Evolutionary conservation across 64 coral and sea anemone species (phyloP).

Genomic region (Montipora efflorescens): DNA sequence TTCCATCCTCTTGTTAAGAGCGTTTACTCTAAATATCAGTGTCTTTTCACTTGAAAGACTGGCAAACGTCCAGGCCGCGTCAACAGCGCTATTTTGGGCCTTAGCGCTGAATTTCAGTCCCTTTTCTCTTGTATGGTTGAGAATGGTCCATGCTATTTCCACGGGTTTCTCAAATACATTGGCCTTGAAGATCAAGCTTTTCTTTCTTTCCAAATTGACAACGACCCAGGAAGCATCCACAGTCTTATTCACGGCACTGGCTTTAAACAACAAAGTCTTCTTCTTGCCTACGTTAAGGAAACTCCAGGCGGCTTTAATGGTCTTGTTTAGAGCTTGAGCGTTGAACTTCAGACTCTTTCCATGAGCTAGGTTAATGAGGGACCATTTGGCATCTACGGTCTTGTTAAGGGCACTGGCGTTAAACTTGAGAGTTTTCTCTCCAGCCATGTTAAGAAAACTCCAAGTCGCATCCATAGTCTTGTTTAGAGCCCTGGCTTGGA

Average conservation of each 20-base stretch:
- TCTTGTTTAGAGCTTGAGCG: slow-evolving; percentile 76
- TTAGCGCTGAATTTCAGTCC: slow-evolving; percentile 32
- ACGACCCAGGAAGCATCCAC: slow-evolving; percentile 63
- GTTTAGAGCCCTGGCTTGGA: slow-evolving; percentile 75
- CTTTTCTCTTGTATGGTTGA: slow-evolving; percentile 41
- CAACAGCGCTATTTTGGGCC: slow-evolving; percentile 1
- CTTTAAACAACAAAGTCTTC: slow-evolving; percentile 75
- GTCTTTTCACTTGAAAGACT: slow-evolving; percentile 18
- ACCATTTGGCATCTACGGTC: slow-evolving; percentile 46
- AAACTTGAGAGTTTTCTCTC: slow-evolving; percentile 59
- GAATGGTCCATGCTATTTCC: background rate
- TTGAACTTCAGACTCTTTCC: slow-evolving; percentile 82
- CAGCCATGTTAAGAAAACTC: slow-evolving; percentile 52
- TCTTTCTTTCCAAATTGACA: slow-evolving; percentile 69
- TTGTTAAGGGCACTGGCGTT: slow-evolving; percentile 75
- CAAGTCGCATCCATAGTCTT: slow-evolving; percentile 56
- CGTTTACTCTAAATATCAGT: slow-evolving; percentile 56
- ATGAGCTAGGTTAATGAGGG: slow-evolving; percentile 40
- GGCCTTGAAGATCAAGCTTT: slow-evolving; percentile 78
- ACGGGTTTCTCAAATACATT: slow-evolving; percentile 31
- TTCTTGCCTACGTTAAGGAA: slow-evolving; percentile 66
- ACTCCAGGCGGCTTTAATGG: slow-evolving; percentile 70
- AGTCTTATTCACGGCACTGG: slow-evolving; percentile 70
- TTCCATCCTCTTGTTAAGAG: slow-evolving; percentile 65
- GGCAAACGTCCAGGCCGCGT: slow-evolving; percentile 35